Percentiles rank a stretch among this genome's conserved stretches.
These are phyloP conservation scores for Piscicola geometra DNA, from an alignment of 2,888 invertebrate genomes.

Conservation along the genomic window DNA sequence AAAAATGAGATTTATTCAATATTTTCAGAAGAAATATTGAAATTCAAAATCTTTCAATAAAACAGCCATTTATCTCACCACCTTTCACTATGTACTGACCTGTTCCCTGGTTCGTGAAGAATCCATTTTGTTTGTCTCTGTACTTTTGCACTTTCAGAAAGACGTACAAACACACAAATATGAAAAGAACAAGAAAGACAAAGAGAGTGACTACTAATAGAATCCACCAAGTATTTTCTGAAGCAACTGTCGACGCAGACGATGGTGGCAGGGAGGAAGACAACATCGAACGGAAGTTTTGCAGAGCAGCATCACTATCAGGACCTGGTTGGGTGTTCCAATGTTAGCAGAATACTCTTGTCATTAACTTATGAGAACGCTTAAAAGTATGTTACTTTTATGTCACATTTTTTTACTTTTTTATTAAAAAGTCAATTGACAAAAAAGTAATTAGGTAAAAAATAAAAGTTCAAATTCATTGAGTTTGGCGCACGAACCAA, in stretches of 20 bases:
- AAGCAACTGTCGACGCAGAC: neutral
- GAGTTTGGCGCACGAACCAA: too few relatives aligned
- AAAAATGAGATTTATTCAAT: neutral
- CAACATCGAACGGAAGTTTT: neutral
- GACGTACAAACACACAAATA: slow-evolving; percentile 19
- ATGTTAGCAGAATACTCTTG: neutral
- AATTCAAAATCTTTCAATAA: too few relatives aligned
- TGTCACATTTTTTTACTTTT: too few relatives aligned
- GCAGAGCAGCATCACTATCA: neutral
- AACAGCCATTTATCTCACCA: too few relatives aligned
- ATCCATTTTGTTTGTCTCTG: slow-evolving; percentile 26
- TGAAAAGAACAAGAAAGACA: slow-evolving; percentile 16
- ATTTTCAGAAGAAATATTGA: neutral
- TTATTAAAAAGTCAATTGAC: too few relatives aligned
- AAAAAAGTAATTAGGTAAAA: too few relatives aligned
- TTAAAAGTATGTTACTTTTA: neutral
- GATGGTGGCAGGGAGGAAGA: neutral
- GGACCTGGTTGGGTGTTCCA: neutral
- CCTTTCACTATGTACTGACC: too few relatives aligned
- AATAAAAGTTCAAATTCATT: too few relatives aligned
- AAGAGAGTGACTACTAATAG: slow-evolving; percentile 9
- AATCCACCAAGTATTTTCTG: slow-evolving; percentile 28
- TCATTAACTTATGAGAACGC: neutral
- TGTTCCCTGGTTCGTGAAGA: slow-evolving; percentile 23
- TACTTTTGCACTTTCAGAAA: slow-evolving; percentile 21